Percentiles rank a stretch among this genome's conserved stretches.
These are phyloP conservation scores for Cinclus mexicanus DNA, from an alignment of 2,113 vertebrate species.

Conservation along the genomic window DNA sequence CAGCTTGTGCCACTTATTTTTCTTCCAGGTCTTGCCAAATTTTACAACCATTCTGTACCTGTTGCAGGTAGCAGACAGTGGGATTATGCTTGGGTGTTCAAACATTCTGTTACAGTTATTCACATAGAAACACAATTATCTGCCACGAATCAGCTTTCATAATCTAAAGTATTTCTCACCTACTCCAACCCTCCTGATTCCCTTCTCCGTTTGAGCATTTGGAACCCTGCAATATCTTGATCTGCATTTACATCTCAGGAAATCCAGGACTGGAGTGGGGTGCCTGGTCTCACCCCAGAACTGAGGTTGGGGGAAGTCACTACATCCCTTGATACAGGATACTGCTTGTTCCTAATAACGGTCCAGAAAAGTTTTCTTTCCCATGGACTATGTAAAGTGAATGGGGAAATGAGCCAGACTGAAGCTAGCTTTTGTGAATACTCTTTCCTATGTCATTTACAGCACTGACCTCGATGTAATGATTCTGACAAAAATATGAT, in stretches of 20 bases:
- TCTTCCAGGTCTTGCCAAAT: not conserved
- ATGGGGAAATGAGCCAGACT: not conserved
- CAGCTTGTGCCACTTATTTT: not conserved
- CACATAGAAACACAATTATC: not conserved
- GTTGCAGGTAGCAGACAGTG: not conserved
- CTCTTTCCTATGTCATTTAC: not conserved
- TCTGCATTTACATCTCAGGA: not conserved
- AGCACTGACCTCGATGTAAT: not conserved
- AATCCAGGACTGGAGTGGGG: not conserved
- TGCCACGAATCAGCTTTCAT: not conserved
- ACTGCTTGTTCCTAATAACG: fast-evolving
- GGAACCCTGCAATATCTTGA: not conserved
- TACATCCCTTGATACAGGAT: fast-evolving
- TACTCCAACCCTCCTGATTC: not conserved
- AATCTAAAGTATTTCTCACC: not conserved
- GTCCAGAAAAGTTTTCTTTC: not conserved
- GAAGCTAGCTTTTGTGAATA: not conserved
- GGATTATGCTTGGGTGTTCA: not conserved
- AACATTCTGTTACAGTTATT: not conserved
- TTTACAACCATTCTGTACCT: not conserved
- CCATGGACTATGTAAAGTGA: too few relatives aligned
- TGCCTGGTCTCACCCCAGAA: not conserved
- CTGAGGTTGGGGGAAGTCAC: not conserved
- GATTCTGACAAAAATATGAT: not conserved
- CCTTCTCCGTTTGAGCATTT: not conserved